phyloP scores from a whole-genome alignment of 2,888 invertebrate species.

The Laspeyria flexula region DNA sequence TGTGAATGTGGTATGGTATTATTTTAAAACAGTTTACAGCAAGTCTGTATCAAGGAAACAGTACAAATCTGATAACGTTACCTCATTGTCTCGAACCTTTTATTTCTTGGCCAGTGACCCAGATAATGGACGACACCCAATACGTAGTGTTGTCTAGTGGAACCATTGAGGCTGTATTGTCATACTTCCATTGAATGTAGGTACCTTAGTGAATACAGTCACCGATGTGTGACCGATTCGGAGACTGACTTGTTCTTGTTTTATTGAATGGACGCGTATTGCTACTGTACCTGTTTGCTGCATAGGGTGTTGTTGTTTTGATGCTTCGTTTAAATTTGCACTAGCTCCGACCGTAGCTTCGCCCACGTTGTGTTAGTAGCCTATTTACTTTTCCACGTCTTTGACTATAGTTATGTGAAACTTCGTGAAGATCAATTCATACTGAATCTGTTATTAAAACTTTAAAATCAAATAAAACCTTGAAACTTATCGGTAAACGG shows the following conservation, averaged over 20 bases:
- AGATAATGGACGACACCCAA: conserved; percentile 42
- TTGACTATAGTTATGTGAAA: too few relatives aligned
- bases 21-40: too few relatives aligned
- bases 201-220: conserved; percentile 57
- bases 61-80: conserved; percentile 24
- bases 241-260: conserved; percentile 61
- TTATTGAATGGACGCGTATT: conserved; percentile 70
- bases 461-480: too few relatives aligned
- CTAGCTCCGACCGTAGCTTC: too few relatives aligned
- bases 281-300: conserved; percentile 41
- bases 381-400: too few relatives aligned
- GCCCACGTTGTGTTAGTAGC: too few relatives aligned
- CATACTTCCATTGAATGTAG: conserved; percentile 19
- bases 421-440: too few relatives aligned
- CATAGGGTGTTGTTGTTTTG: conserved; percentile 42
- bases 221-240: conserved; percentile 74
- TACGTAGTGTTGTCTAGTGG: conserved; percentile 11
- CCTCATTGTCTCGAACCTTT: conserved; percentile 27
- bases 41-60: neutral
- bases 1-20: too few relatives aligned
- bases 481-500: too few relatives aligned
- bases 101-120: conserved; percentile 43
- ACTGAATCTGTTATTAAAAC: too few relatives aligned
- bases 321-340: too few relatives aligned
- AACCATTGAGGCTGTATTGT: conserved; percentile 28